Evolutionary conservation across 2,113 vertebrate species (phyloP).

Genomic region (Nerophis ophidion): DNA sequence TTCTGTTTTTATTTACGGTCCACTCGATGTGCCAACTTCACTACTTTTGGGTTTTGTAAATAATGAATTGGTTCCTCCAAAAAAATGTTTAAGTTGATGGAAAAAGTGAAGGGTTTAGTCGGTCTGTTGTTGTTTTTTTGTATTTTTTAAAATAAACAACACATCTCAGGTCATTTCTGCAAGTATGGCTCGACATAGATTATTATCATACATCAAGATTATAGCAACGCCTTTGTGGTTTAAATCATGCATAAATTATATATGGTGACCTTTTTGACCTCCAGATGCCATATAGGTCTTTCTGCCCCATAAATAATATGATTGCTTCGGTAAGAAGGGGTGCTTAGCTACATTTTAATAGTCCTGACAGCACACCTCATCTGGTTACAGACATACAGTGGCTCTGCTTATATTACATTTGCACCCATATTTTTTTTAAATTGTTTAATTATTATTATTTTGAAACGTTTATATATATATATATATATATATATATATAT

Average conservation of each 20-base stretch:
- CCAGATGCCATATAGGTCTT: constrained; percentile 8
- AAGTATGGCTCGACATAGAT: constrained; percentile 8
- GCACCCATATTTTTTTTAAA: too few species aligned
- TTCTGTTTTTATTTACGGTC: too few species aligned
- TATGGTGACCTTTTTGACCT: constrained; percentile 19
- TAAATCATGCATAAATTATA: constrained; percentile 44
- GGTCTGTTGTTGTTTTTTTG: too few species aligned
- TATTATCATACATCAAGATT: constrained; percentile 12
- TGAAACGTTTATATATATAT: too few species aligned
- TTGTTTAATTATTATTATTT: too few species aligned
- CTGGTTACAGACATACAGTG: neutral
- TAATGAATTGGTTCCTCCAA: too few species aligned
- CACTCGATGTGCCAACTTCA: too few species aligned
- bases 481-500: too few species aligned
- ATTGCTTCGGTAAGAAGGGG: constrained; percentile 17
- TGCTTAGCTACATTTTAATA: neutral
- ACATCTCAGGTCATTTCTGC: neutral
- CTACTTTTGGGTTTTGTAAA: too few species aligned
- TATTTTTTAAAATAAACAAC: neutral
- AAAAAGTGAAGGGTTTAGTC: constrained; percentile 6
- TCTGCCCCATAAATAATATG: constrained; percentile 1
- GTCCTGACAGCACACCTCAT: neutral
- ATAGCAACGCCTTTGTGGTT: constrained; percentile 21
- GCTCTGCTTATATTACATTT: too few species aligned
- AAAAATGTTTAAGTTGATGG: constrained; percentile 25